Percentiles rank a stretch among this genome's conserved stretches.
Conservation (phyloP, 92 coral and sea anemone genomes). For the Isaurus tuberculatus region DNA sequence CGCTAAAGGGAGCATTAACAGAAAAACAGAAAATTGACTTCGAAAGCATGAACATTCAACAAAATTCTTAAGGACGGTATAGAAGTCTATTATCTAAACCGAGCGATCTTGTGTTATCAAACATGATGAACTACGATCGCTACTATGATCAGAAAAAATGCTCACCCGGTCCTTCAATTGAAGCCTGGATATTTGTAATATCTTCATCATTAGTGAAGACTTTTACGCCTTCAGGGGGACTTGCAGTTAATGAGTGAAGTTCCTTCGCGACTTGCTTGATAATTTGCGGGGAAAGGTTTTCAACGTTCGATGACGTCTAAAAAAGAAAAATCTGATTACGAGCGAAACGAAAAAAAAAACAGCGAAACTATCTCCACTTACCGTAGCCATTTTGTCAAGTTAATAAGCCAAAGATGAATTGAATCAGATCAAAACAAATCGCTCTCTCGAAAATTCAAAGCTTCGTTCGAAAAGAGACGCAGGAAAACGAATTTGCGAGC, state of each 20-base stretch:
- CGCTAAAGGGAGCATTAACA: constrained; percentile 58
- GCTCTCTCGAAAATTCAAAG: neutral
- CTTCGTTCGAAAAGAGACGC: neutral
- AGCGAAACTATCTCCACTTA: neutral
- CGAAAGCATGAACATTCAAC: neutral
- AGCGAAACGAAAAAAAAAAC: neutral
- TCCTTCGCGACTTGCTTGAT: constrained; percentile 97
- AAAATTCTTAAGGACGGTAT: neutral
- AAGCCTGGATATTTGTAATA: constrained; percentile 97
- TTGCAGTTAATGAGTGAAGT: constrained; percentile 76
- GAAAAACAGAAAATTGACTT: neutral
- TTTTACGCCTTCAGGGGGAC: constrained; percentile 98
- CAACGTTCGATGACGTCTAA: constrained; percentile 97
- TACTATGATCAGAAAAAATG: neutral
- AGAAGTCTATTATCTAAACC: neutral
- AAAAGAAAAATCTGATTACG: constrained; percentile 17
- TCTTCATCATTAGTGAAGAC: constrained; percentile 93
- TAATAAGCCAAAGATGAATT: neutral
- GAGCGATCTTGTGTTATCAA: neutral
- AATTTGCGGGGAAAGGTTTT: constrained; percentile 98
- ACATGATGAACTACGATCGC: too few relatives aligned
- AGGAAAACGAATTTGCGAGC: constrained; percentile 48
- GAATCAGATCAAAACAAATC: constrained; percentile 1
- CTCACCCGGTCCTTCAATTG: constrained; percentile 99
- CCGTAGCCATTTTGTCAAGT: constrained; percentile 27